A percentile compares a stretch with the other conserved stretches of the same genome.
Conservation (phyloP, 2,797 vertebrate genomes). For the Scyliorhinus canicula region DNA sequence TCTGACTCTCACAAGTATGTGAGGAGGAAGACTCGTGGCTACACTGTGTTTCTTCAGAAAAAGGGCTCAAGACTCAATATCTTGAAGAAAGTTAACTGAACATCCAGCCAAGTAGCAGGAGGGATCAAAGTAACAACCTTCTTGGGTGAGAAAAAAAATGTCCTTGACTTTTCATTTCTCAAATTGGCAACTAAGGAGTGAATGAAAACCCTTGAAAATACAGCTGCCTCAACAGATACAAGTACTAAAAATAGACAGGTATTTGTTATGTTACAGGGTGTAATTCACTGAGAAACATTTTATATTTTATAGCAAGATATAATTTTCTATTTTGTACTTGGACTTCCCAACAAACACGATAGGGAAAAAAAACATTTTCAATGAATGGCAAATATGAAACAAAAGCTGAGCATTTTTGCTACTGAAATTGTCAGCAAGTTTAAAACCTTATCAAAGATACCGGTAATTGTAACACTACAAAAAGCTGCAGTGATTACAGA, state of each 20-base stretch:
- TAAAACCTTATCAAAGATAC: neutral
- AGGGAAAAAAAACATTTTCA: neutral
- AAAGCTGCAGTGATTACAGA: neutral
- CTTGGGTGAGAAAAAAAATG: neutral
- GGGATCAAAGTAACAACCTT: neutral
- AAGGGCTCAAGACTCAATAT: neutral
- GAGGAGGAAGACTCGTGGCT: neutral
- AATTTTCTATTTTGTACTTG: neutral
- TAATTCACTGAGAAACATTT: neutral
- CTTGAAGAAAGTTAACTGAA: neutral
- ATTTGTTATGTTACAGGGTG: neutral
- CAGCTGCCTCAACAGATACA: neutral
- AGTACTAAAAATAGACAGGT: neutral
- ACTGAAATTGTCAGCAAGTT: neutral
- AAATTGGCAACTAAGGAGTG: neutral
- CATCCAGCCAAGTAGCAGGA: neutral
- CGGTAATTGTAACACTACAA: neutral
- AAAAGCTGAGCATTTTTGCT: neutral
- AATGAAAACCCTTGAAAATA: neutral
- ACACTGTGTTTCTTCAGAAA: neutral
- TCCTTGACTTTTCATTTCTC: constrained; percentile 9
- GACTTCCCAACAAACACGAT: neutral
- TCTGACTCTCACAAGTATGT: neutral
- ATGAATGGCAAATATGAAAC: neutral
- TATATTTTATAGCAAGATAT: neutral